Evolutionary conservation across 2,113 vertebrate species (phyloP).

Genomic region (Serilophus lunatus): DNA sequence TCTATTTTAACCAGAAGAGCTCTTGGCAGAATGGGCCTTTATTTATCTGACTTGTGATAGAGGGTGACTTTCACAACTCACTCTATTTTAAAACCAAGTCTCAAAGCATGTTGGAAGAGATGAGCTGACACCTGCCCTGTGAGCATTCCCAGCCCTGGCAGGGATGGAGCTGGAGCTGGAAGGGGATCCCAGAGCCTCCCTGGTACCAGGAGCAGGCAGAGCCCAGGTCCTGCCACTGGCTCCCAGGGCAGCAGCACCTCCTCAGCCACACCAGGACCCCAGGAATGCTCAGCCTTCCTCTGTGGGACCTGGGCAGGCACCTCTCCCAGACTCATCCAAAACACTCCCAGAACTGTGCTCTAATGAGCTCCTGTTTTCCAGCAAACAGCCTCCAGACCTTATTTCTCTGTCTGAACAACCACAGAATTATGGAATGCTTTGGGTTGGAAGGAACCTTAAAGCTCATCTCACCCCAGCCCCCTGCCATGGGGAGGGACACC

Average conservation of each 20-base stretch:
- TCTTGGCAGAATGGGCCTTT: background rate
- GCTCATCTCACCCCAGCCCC: background rate
- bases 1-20: constrained; percentile 25
- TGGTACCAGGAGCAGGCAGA: background rate
- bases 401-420: background rate
- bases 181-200: background rate
- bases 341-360: background rate
- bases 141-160: background rate
- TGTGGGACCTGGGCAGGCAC: background rate
- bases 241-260: fast-evolving
- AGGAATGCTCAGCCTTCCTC: background rate
- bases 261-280: background rate
- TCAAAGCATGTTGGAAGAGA: fast-evolving
- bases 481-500: background rate
- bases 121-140: fast-evolving
- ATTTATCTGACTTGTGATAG: background rate
- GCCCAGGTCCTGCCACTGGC: fast-evolving
- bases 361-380: background rate
- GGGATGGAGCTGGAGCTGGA: background rate
- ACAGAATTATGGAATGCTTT: background rate
- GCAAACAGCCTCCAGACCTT: background rate
- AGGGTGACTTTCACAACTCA: background rate
- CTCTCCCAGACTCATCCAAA: fast-evolving
- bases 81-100: background rate
- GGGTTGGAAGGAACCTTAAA: no score